Percentiles rank a stretch among this genome's conserved stretches.
These are phyloP conservation scores for Heliconius ismenius DNA, from an alignment of 2,888 invertebrate species.

Conservation along the genomic window DNA sequence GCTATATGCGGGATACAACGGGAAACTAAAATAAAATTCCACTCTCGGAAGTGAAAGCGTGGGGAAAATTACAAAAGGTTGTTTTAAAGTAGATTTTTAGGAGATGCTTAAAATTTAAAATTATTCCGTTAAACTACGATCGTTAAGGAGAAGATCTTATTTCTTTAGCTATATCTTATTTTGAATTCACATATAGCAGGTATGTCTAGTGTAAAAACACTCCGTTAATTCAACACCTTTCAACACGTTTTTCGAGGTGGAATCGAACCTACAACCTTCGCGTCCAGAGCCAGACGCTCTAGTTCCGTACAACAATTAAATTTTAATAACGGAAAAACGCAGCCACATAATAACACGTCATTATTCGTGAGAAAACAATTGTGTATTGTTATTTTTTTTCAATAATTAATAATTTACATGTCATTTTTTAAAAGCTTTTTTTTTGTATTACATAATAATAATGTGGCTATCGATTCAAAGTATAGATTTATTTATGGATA, in stretches of 20 bases:
- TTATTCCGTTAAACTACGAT: too few species aligned
- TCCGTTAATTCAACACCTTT: not conserved
- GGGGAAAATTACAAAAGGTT: too few species aligned
- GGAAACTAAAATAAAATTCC: not conserved
- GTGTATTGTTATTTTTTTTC: conserved; percentile 10
- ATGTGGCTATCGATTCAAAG: not conserved
- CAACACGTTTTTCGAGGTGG: not conserved
- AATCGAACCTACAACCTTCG: not conserved
- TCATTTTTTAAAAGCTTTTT: not conserved
- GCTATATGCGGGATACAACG: not conserved
- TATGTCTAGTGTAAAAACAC: not conserved
- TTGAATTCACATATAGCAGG: too few species aligned
- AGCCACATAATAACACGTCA: not conserved
- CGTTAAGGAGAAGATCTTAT: too few species aligned
- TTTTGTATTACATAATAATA: not conserved
- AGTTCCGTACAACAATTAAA: conserved; percentile 12
- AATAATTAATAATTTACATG: conserved; percentile 8
- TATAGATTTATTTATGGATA: not conserved
- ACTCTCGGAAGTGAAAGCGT: not conserved
- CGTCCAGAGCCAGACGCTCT: not conserved
- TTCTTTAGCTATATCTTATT: too few species aligned
- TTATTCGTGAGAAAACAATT: conserved; percentile 13
- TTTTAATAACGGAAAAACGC: conserved; percentile 17
- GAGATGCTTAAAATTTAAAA: too few species aligned
- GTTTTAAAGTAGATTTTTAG: too few species aligned